Evolutionary conservation across 2,797 vertebrate species (phyloP), one percentile per base, ranked within the genome.

Genomic region (Sparus aurata): DNA sequence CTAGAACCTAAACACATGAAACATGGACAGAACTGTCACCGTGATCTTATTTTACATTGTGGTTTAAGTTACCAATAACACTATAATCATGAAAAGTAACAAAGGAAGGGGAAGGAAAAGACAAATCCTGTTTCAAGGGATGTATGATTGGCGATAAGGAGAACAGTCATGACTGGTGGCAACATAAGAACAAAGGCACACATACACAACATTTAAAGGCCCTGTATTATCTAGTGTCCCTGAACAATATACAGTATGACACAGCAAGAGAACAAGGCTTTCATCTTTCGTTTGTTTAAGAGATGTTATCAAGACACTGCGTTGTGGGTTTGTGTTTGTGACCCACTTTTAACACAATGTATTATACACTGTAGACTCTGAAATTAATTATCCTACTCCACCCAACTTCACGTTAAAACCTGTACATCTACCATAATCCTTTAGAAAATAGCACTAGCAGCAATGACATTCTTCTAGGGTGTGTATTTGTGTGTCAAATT

Each of bases 1-100:
- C 98, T 43, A 99, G 94, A 52, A 99, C 96, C 98, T 99, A 62
- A 34, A 75, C 13, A 45, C 12, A 90, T 4, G 63, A 67, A 80
- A 58, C 30, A 69, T 5, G 6, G 10, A n/a, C 22, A 72, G 34
- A 62, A 54, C 8, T 13, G 1, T 12, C 72, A 27, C 23, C 27
- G 50, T 9, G 5, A 15, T 25, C 16, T 59, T 7, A 46, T 13
- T 12, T 17, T 20, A 41, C 15, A 27, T 7, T 41, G 22, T 47
- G 8, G 11, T 13, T 65, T 2, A 22, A 41, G 22, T n/a, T 7
- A 43, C 65, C 22, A 23, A 58, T 12, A 59, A 47, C 17, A 38
- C 49, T 0, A 17, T 20, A 20, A 20, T 62, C 18, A 43, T 50
- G 13, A 52, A 49, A 38, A 23, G n/a, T 18, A 34, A 54, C 22